Evolutionary conservation across 64 coral and sea anemone species (phyloP), one percentile per base, ranked within the genome.

Genomic region (Cladopsammia gracilis): DNA sequence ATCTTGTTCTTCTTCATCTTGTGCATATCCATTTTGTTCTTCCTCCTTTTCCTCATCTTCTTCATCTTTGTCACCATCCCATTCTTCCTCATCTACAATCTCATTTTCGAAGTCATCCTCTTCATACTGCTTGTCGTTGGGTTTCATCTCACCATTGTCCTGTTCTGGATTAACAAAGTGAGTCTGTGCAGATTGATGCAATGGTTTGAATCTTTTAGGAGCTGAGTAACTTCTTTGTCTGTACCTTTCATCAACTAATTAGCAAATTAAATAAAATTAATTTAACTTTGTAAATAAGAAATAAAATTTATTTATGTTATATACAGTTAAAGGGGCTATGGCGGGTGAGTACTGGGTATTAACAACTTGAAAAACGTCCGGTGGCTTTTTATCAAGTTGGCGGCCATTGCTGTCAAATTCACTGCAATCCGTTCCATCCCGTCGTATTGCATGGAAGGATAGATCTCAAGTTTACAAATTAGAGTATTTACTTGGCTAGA

Each of bases 181-280:
- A 76, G 34, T 66, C 19, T 84, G 18, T 46, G 11, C 3, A 50
- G 45, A 48, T 49, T 50, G 10, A 66, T 9, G 14, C 6, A 42
- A 7, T 6, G 12, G 22, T 61, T 2, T 67, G 25, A 84, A n/a
- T 23, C 45, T 84, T 48, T 68, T 68, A 50, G 80, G 61, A 84
- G 80, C 80, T 67, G 80, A 84, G 8, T 84, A 52, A 47, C 80
- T 68, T 19, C 80, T 84, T 24, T 64, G 80, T 67, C 42, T 66
- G 23, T 6, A 22, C 19, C 50, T 66, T 15, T 84, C 45, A 50
- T 46, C 11, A 25, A 22, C 59, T 64, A 18, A 49, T 48, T 23
- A n/a, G 20, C 7, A 69, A 23, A 25, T 24, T 0, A 22, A 8
- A 25, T 25, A 73, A 5, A 43, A 73, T 73, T 73, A 73, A 73